Evolutionary conservation across 1,140 invertebrate genomes (phyloP).

Genomic region (Asbolus verrucosus): DNA sequence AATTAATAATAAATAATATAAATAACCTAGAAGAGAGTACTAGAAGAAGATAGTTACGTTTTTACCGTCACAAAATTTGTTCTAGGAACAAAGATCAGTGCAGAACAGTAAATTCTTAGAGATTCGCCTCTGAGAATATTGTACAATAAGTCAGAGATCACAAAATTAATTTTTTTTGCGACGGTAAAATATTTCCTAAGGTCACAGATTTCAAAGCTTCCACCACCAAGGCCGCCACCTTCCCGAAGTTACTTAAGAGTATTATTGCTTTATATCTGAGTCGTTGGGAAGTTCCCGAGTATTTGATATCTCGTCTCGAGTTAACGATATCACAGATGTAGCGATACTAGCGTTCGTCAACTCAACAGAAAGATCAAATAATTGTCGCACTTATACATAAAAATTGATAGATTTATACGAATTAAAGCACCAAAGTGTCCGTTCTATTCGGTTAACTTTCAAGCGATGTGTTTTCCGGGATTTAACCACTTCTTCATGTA

Average conservation of each 20-base stretch:
- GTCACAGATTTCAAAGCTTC: conserved; percentile 4
- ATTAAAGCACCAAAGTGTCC: conserved; percentile 41
- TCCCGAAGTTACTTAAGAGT: conserved; percentile 39
- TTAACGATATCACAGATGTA: conserved; percentile 44
- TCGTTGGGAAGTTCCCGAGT: conserved; percentile 35
- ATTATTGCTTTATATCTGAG: conserved; percentile 46
- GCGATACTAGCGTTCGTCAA: conserved; percentile 32
- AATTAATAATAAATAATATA: conserved; percentile 51
- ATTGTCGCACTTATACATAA: background rate
- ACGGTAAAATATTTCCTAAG: conserved; percentile 51
- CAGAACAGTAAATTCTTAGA: background rate
- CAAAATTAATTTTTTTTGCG: conserved; percentile 48
- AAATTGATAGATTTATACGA: too few species aligned
- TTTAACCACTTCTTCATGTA: conserved; percentile 92
- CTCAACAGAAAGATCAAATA: conserved; percentile 55
- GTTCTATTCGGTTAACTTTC: conserved; percentile 64
- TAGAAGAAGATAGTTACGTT: conserved; percentile 37
- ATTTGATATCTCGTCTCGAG: conserved; percentile 52
- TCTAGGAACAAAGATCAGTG: conserved; percentile 45
- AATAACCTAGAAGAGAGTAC: conserved; percentile 46
- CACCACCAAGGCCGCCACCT: conserved; percentile 40
- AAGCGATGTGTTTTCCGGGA: conserved; percentile 83
- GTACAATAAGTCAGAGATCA: conserved; percentile 33
- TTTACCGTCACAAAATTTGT: conserved; percentile 56
- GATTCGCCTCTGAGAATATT: background rate